Evolutionary conservation across 2,113 vertebrate species (phyloP).

Genomic region (Corythornis madagascariensis): DNA sequence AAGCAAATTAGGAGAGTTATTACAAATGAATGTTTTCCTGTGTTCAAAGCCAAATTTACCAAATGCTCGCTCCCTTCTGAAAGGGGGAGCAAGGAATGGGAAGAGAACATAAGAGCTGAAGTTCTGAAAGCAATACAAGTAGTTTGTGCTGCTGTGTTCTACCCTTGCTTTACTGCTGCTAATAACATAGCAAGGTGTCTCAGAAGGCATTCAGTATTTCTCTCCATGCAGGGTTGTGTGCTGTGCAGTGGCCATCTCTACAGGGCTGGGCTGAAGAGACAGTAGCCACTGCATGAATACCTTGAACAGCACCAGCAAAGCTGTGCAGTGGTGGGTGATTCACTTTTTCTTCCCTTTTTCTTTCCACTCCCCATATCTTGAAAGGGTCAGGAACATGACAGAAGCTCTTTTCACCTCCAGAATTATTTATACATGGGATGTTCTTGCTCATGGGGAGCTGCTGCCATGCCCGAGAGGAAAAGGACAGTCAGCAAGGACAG

Average conservation of each 20-base stretch:
- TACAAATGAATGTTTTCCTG: constrained; percentile 2
- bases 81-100: neutral
- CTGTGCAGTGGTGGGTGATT: accelerated
- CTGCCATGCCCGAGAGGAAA: neutral
- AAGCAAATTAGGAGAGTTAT: constrained; percentile 41
- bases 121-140: neutral
- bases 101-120: neutral
- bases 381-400: neutral
- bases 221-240: neutral
- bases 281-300: accelerated
- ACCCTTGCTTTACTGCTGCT: neutral
- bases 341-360: neutral
- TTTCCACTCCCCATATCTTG: neutral
- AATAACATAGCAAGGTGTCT: neutral
- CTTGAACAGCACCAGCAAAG: neutral
- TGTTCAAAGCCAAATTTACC: constrained; percentile 3
- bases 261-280: neutral
- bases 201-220: neutral
- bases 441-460: neutral
- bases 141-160: neutral
- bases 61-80: neutral
- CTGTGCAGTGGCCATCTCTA: accelerated
- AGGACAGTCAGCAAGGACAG: neutral
- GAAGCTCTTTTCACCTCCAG: neutral
- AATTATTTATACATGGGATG: accelerated